Evolutionary conservation across 2,888 invertebrate genomes (phyloP), one percentile per base, ranked within the genome.

Genomic region (Lypha dubia): DNA sequence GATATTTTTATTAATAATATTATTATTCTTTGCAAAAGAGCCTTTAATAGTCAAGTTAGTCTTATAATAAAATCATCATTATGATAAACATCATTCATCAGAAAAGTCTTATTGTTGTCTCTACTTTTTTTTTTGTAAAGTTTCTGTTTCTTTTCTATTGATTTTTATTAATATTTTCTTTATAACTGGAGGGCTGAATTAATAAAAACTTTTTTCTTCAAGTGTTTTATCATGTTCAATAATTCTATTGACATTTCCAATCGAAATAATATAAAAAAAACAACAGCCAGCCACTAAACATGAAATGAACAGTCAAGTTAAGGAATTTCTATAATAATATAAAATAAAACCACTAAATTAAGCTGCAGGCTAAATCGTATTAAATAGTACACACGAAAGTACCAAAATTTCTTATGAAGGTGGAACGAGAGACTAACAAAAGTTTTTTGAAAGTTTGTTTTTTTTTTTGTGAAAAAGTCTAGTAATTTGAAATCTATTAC

Each of bases 231-330:
- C 38, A 38, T 71, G 56, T 65, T 46, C 65, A 24, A 41, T 41
- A 63, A 65, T 70, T 65, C 63, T 65, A 79, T 79, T 79, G 71
- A 71, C 71, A 79, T 79, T 79, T 65, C n/a, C 62, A 80, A 44
- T 15, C 60, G 67, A 68, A 58, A 56, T 28, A 51, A 58, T 38
- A 73, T 13, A 13, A 32, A 17, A 24, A 51, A 58, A 38, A 3
- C 5, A 38, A 38, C 35, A 38, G 35, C 11, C 24, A 28, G 15
- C n/a, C 2, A 24, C 3, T 15, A 56, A 63, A 28, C 28, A 28
- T 28, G 28, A 63, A 63, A 17, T 44, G 17, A 63, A 53, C 41
- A 63, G 17, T 46, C 41, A 17, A n/a, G 20, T 32, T 41, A 8
- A 77, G 11, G 49, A 77, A 68, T 51, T 32, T 62, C 2, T 28